Percentiles rank a stretch among this genome's conserved stretches.
Evolutionary conservation across 1,140 invertebrate species (phyloP).

Genomic region (Sogatella furcifera): DNA sequence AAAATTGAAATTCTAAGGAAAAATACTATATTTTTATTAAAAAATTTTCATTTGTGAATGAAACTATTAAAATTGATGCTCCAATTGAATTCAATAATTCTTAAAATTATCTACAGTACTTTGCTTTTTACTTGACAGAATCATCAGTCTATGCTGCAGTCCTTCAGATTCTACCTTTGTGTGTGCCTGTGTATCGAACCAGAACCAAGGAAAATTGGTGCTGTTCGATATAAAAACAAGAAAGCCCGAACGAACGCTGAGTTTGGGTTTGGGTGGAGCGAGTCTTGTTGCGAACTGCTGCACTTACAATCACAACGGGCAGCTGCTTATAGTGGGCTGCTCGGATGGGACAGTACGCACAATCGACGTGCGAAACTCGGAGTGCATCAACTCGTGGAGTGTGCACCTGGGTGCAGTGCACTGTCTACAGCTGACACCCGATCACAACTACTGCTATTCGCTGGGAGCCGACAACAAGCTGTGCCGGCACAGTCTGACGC

Average conservation of each 20-base stretch:
- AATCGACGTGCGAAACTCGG: constrained; percentile 43
- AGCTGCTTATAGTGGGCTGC: constrained; percentile 46
- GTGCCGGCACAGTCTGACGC: constrained; percentile 23
- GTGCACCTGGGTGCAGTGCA: constrained; percentile 21
- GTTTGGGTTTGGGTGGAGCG: constrained; percentile 7
- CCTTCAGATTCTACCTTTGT: constrained; percentile 46
- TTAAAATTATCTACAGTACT: constrained; percentile 20
- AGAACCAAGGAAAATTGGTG: constrained; percentile 36
- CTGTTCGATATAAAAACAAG: constrained; percentile 50
- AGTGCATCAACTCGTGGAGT: constrained; percentile 40
- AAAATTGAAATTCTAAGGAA: no score
- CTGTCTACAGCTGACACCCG: constrained; percentile 21
- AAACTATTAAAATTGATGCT: no score
- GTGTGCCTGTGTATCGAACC: constrained; percentile 38
- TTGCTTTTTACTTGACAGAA: no score
- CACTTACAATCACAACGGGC: constrained; percentile 55
- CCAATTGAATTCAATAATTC: no score
- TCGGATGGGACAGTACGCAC: constrained; percentile 49
- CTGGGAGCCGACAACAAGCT: constrained; percentile 24
- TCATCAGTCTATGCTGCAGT: constrained; percentile 42
- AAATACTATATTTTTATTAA: no score
- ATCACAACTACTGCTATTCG: constrained; percentile 25
- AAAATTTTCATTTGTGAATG: no score
- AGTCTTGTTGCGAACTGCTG: constrained; percentile 32
- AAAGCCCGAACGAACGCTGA: constrained; percentile 36